Evolutionary conservation across 2,888 invertebrate genomes (phyloP).

Genomic region (Heliconius cydno): DNA sequence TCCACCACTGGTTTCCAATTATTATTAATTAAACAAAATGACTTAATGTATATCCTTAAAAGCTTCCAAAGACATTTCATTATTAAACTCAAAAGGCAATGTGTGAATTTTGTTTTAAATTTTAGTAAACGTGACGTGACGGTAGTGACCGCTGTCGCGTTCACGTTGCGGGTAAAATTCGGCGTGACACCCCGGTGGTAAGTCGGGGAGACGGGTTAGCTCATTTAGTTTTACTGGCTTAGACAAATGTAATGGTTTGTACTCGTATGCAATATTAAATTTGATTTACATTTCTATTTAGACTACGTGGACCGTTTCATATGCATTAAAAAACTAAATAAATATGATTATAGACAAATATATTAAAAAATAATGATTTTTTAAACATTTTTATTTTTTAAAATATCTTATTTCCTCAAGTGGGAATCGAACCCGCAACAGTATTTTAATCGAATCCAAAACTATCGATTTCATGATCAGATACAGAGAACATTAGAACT

Average conservation of each 20-base stretch:
- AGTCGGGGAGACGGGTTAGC: slow-evolving; percentile 36
- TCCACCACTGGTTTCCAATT: no score
- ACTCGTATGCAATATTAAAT: slow-evolving; percentile 1
- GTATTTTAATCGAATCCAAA: no score
- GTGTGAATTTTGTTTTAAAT: slow-evolving; percentile 13
- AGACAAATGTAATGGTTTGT: slow-evolving; percentile 12
- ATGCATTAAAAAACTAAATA: neutral
- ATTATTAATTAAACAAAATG: neutral
- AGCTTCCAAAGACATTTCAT: neutral
- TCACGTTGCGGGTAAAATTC: slow-evolving; percentile 52
- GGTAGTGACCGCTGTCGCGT: slow-evolving; percentile 40
- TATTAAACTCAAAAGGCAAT: slow-evolving; percentile 9
- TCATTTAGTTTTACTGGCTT: slow-evolving; percentile 39
- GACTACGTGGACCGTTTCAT: neutral
- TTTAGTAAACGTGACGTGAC: slow-evolving; percentile 31
- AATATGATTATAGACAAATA: neutral
- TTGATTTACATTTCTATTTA: neutral
- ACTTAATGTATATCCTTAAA: neutral
- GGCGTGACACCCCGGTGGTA: slow-evolving; percentile 39
- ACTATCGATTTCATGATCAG: no score
- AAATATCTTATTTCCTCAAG: no score
- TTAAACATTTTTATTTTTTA: no score
- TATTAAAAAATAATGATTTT: no score
- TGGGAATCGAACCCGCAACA: no score
- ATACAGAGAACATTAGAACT: no score